Evolutionary conservation across 2,888 invertebrate species (phyloP).

Genomic region (Caenorhabditis japonica): DNA sequence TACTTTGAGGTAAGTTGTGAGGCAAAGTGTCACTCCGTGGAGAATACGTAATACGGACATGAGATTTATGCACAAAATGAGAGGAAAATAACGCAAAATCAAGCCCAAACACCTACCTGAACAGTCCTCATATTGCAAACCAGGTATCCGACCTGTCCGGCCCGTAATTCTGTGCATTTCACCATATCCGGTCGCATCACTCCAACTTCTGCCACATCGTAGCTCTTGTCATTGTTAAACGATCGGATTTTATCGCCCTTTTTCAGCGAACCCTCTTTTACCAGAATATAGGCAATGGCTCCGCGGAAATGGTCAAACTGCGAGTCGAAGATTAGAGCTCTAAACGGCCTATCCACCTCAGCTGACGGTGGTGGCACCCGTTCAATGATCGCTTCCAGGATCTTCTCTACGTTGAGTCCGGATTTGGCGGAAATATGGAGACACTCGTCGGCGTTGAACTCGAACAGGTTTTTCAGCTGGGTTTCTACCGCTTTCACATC

Average conservation of each 20-base stretch:
- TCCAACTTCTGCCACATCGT: constrained; percentile 86
- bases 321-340: constrained; percentile 91
- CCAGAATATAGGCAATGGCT: constrained; percentile 85
- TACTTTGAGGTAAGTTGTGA: not conserved
- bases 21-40: not conserved
- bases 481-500: constrained; percentile 86
- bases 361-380: constrained; percentile 76
- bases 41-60: no score
- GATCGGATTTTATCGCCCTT: constrained; percentile 85
- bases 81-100: no score
- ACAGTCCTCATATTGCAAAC: constrained; percentile 86
- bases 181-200: constrained; percentile 84
- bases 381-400: constrained; percentile 80
- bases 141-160: constrained; percentile 94
- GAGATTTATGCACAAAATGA: no score
- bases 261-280: constrained; percentile 85
- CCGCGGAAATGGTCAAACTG: constrained; percentile 92
- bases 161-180: constrained; percentile 78
- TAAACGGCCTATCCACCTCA: constrained; percentile 79
- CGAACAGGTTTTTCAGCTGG: constrained; percentile 88
- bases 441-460: constrained; percentile 84
- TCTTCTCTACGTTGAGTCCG: constrained; percentile 86
- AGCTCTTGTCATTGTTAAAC: constrained; percentile 83
- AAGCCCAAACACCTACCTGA: no score
- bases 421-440: constrained; percentile 91